Evolutionary conservation across 2,113 vertebrate genomes (phyloP), one percentile per base, ranked within the genome.

Genomic region (Corvus hawaiiensis): DNA sequence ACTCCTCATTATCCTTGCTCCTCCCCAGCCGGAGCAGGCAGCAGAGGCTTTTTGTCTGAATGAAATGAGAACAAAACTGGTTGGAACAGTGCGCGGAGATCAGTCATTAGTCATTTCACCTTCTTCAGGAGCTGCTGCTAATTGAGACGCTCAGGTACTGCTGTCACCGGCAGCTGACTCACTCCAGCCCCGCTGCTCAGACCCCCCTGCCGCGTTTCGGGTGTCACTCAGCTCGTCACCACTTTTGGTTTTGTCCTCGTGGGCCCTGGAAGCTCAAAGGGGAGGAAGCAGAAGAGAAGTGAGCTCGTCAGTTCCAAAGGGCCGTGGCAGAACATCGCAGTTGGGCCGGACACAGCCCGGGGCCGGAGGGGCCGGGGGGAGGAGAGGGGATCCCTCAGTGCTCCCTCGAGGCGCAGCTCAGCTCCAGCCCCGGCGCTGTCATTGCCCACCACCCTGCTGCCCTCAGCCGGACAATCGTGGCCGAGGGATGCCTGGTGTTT

Each of bases 101-200:
- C 72, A 51, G 84, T 83, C 89, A 86, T 94, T 66, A 83, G 79
- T 68, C 89, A 81, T 91, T 94, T 62, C 89, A 75, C 82, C 89
- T 88, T 63, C 84, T 30, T 13, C 4, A 2, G 84, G 80, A 92
- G 73, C 73, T 3, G 37, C 83, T 32, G 84, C 77, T 95, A 79
- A 95, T 89, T 89, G 96, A 94, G 86, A 78, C 5, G 1, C 77
- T 93, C 58, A 23, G 84, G 81, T 58, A 2, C 1, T 10, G 83
- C 94, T 63, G 90, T 51, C 67, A 44, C 79, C 75, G 44, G 79
- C 43, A 72, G 69, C 84, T 89, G 96, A 89, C 16, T 92, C 92
- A 84, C 43, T 4, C 27, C 48, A 0, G 83, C 63, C 48, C 59
- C 4, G 1, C 16, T 2, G 7, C 67, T 61, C 7, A 1, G 44